Base-by-base conservation (phyloP, 1,140 invertebrate species). In the Zaprionus tsacasi region DNA sequence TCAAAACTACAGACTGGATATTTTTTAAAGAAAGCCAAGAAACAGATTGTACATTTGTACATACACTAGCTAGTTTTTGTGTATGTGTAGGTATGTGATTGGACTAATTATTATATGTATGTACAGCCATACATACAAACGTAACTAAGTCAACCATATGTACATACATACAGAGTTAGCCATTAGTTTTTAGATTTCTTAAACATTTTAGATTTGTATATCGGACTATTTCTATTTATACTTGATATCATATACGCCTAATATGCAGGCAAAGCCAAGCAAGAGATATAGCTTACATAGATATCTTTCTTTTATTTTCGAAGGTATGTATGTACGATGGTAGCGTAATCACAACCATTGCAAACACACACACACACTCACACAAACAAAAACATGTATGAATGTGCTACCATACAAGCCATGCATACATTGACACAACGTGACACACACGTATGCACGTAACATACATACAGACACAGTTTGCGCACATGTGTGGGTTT, bases 301-400 rank as follows among this genome's bases (percentile, higher is more conserved):
- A 76, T 57, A 78, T 58, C 40, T 74, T 78, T 25, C 70, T 72
- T 69, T 78, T 66, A 78, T 81, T 80, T 80, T 80, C 75, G 56
- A 74, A 61, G 63, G 17, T 50, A 50, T 50, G 45, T 50, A 50
- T 50, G 45, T 50, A 50, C 82, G 63, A 65, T 81, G 79, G 79
- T 82, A 81, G 72, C 80, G 80, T 82, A 82, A 82, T 79, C 76
- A 82, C 80, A 82, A 67, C 69, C 70, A 79, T 75, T 79, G 60
- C 77, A 60, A 43, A 40, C 10, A 68, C 68, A 71, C 65, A 63
- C 17, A 58, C 38, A 10, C 63, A 57, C 36, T 45, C 17, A 54
- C 36, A 57, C 13, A 55, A 38, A 13, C 35, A 55, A 55, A 55
- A 25, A 66, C 64, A 66, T 66, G 64, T 57, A 57, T 48, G 60